phyloP scores from a whole-genome alignment of 2,797 vertebrate species.

The Coendou prehensilis region DNA sequence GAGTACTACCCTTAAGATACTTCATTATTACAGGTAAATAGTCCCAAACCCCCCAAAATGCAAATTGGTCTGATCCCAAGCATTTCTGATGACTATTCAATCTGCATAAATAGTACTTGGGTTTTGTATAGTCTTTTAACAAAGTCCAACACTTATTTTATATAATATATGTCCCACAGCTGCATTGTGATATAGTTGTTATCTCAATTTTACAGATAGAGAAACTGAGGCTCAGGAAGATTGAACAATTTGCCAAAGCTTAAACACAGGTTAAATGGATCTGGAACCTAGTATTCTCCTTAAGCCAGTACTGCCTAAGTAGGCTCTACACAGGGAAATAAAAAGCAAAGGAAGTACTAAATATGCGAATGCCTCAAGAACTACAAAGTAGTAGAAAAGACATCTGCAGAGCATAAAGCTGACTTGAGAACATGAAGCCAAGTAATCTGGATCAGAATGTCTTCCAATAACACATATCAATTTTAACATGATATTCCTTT shows the following conservation, averaged over 20 bases:
- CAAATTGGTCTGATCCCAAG: not conserved
- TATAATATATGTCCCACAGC: not conserved
- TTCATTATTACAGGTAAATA: not conserved
- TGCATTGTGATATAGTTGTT: not conserved
- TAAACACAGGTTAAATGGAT: not conserved
- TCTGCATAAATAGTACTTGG: not conserved
- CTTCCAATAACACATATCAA: not conserved
- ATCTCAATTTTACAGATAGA: not conserved
- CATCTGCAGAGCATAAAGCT: not conserved
- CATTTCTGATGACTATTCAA: not conserved
- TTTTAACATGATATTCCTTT: not conserved
- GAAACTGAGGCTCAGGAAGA: not conserved
- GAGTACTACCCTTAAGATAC: not conserved
- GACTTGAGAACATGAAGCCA: not conserved
- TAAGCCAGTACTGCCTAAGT: not conserved
- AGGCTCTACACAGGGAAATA: not conserved
- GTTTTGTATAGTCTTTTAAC: not conserved
- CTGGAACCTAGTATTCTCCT: not conserved
- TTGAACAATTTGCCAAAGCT: not conserved
- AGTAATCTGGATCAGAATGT: not conserved
- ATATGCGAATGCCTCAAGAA: constrained; percentile 22
- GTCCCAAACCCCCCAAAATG: not conserved
- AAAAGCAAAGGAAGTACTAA: not conserved
- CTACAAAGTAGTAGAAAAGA: not conserved
- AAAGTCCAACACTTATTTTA: not conserved